These are phyloP conservation scores for Talpa occidentalis DNA, from an alignment of 2,113 vertebrate genomes.

Conservation along the genomic window DNA sequence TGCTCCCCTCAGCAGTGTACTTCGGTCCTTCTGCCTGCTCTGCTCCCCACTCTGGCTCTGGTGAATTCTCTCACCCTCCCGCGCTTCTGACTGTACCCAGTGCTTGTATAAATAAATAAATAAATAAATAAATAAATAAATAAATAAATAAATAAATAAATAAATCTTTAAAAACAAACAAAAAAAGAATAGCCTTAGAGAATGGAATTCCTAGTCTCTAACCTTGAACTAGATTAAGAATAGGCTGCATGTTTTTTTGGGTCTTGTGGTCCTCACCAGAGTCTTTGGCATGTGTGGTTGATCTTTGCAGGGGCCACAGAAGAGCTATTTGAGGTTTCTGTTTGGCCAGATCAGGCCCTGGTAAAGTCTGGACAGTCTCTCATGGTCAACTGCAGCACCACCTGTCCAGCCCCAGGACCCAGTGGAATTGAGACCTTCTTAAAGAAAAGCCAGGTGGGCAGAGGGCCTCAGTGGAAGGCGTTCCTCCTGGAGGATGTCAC, in stretches of 20 bases:
- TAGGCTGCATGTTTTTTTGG: background rate
- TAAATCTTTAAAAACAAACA: no score
- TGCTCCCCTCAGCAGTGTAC: no score
- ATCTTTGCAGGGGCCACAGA: conserved; percentile 56
- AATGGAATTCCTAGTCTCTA: background rate
- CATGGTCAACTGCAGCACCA: conserved; percentile 78
- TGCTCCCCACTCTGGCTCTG: no score
- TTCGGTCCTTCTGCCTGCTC: no score
- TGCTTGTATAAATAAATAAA: no score
- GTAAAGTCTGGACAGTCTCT: conserved; percentile 76
- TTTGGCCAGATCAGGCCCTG: conserved; percentile 61
- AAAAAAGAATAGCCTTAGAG: background rate
- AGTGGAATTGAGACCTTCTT: conserved; percentile 76
- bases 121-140: no score
- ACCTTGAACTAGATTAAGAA: background rate
- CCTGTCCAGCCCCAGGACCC: conserved; percentile 65
- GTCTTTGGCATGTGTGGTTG: conserved; percentile 14
- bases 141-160: no score
- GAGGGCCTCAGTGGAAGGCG: conserved; percentile 70
- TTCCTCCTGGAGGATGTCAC: conserved; percentile 72
- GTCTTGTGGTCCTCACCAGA: conserved; percentile 9
- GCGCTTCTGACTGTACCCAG: no score
- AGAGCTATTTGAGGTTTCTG: conserved; percentile 65
- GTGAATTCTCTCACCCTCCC: no score
- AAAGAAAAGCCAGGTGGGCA: conserved; percentile 68